Base-by-base conservation (phyloP, 2,888 invertebrate species). In the Bellardia pandia region DNA sequence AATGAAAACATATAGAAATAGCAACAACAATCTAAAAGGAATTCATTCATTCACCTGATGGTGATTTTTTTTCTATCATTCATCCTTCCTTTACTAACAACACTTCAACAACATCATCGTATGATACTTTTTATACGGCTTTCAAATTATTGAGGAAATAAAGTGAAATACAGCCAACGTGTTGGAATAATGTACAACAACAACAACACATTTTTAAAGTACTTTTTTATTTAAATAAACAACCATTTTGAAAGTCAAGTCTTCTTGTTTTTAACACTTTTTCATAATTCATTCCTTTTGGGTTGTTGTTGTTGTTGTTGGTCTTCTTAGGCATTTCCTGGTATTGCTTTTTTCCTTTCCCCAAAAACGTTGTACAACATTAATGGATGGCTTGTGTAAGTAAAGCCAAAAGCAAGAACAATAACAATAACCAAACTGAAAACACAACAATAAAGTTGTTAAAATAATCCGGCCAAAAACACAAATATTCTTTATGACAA, bases 401-500 rank as follows among this genome's bases (percentile, higher is more conserved):
- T 45, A 37, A 9, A n/a, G 16, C 16, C 9, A 60, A 37, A 16
- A 60, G 33, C 14, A 60, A 33, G 3, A 60, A 2, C 40, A 37
- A 40, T 16, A 40, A 16, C 3, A 53, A 33, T 0, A 53, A 3
- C 37, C 16, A 16, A 62, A 14, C 30, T 7, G 14, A 5, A 30
- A 7, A 56, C 30, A 56, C 30, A 66, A 40, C 2, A 33, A 48
- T 69, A 69, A 69, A 14, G 37, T 69, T 76, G 16, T 51, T 42
- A 14, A 76, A 60, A 62, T 76, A 76, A 76, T 82, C 60, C 53
- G 11, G 69, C 58, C 58, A 42, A 74, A 76, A 60, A 69, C 51
- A 64, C 80, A 80, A 72, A 80, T 80, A 76, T 82, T 76, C 69
- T 62, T 76, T 85, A 85, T 85, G 80, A 85, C 85, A 85, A 85